Evolutionary conservation across 2,797 vertebrate species (phyloP).

Genomic region (Huso huso): DNA sequence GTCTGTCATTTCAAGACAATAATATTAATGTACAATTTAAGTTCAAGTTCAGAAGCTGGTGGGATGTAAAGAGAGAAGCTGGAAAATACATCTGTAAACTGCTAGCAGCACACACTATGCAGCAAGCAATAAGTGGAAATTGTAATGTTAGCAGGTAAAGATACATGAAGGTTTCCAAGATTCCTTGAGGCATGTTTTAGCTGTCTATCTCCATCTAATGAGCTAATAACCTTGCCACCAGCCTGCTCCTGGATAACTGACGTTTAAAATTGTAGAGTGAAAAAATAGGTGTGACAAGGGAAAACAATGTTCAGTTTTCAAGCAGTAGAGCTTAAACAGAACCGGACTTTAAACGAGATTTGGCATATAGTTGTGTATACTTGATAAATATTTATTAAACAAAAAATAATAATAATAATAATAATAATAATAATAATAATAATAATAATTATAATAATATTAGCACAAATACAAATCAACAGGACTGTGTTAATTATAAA

Average conservation of each 20-base stretch:
- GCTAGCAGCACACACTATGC: conserved; percentile 6
- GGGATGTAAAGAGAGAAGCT: too few relatives aligned
- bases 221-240: conserved; percentile 44
- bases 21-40: too few relatives aligned
- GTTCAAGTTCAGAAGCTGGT: too few relatives aligned
- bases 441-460: too few relatives aligned
- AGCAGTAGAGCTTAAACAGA: not conserved
- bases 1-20: too few relatives aligned
- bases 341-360: too few relatives aligned
- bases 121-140: conserved; percentile 37
- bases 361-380: too few relatives aligned
- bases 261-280: conserved; percentile 44
- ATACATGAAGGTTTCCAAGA: conserved; percentile 21
- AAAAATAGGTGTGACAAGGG: conserved; percentile 39
- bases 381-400: too few relatives aligned
- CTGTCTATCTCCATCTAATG: conserved; percentile 31
- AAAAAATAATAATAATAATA: too few relatives aligned
- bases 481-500: too few relatives aligned
- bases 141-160: conserved; percentile 32
- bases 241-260: conserved; percentile 36
- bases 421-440: too few relatives aligned
- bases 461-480: too few relatives aligned
- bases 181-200: conserved; percentile 39
- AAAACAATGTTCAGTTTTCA: conserved; percentile 10
- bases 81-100: not conserved